Evolutionary conservation across 2,797 vertebrate genomes (phyloP), one percentile per base, ranked within the genome.

Genomic region (Lagocephalus sceleratus): DNA sequence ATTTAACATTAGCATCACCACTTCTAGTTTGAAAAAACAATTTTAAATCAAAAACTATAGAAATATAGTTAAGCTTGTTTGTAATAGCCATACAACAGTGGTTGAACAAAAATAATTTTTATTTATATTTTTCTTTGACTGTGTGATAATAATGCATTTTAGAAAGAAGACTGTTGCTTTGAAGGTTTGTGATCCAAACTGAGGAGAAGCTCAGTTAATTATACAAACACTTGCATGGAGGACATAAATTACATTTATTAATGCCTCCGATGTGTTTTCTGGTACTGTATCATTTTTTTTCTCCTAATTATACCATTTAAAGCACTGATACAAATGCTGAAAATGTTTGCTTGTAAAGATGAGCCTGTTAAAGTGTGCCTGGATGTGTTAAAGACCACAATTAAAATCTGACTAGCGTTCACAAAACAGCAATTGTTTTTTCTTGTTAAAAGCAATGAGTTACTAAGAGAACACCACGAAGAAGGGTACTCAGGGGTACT

Each of bases 181-280:
- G 17, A 44, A 21, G 16, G 19, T 47, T 47, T 26, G 9, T 32
- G 38, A n/a, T 50, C 47, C 9, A 58, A 40, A 20, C 39, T 45
- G 14, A 51, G 51, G 47, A 50, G 11, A n/a, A 51, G 2, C 3
- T 9, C 14, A 43, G 20, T 50, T 47, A 42, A n/a, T 47, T n/a
- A 25, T 39, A 19, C 20, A 32, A 48, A 54, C 57, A 54, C 32
- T 48, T 63, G 54, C 39, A 51, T 60, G n/a, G 15, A 1, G 25
- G 38, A 45, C 35, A 54, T 42, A 21, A 54, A 62, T 48, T 56
- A 25, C 6, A 29, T 10, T n/a, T 6, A 11, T 48, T 41, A 41
- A 50, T 32, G n/a, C 45, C 15, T 15, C 20, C 20, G 22, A 5
- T 29, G 10, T 38, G 32, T 42, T 49, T 44, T 50, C 19, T 23